phyloP scores from a whole-genome alignment of 1,140 invertebrate species.

The Trachelipus rathkii region DNA sequence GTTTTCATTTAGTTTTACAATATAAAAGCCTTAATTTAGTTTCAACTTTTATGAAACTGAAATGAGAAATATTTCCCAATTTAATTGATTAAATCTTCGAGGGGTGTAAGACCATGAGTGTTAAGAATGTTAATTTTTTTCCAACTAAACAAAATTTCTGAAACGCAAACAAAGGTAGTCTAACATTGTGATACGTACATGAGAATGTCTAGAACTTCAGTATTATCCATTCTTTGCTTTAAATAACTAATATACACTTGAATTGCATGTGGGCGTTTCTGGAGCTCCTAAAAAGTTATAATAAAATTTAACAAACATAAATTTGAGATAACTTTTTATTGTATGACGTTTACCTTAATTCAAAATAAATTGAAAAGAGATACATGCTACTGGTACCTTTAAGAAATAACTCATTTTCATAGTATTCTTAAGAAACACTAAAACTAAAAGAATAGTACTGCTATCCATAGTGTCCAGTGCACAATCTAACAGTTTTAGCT shows the following conservation, averaged over 20 bases:
- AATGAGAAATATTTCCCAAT: no score
- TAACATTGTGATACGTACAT: not conserved
- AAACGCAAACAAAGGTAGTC: not conserved
- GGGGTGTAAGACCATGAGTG: no score
- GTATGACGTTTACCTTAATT: no score
- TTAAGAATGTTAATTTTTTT: no score
- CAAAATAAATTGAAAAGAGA: not conserved
- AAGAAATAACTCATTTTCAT: slow-evolving; percentile 22
- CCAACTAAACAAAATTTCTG: not conserved
- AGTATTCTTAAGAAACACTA: slow-evolving; percentile 27
- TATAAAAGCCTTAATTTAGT: no score
- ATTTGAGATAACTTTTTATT: no score
- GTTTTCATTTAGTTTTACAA: no score
- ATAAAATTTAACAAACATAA: no score
- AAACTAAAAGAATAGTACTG: slow-evolving; percentile 17
- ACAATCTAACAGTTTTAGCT: slow-evolving; percentile 12
- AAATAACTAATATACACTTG: slow-evolving; percentile 23
- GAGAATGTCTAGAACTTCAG: not conserved
- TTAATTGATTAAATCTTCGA: no score
- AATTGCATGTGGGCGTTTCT: slow-evolving; percentile 17
- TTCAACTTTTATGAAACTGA: no score
- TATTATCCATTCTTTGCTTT: slow-evolving; percentile 16
- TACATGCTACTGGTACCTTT: slow-evolving; percentile 7
- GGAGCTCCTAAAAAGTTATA: slow-evolving; percentile 6
- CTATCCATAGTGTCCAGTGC: slow-evolving; percentile 14